phyloP scores from a whole-genome alignment of 2,888 invertebrate species.

The Acrobasis suavella region DNA sequence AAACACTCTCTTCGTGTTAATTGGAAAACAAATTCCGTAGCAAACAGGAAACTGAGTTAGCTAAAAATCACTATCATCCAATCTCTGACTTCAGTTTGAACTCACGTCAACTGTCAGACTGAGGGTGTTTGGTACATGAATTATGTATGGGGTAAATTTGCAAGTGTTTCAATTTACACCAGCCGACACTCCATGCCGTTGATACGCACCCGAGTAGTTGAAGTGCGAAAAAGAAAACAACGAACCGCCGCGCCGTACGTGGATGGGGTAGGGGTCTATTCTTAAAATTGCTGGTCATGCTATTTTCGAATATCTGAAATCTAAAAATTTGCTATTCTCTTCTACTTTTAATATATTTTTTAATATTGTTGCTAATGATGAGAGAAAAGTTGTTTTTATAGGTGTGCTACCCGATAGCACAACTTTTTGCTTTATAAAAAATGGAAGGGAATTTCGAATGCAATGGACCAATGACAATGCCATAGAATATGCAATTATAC shows the following conservation, averaged over 20 bases:
- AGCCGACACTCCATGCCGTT: conserved; percentile 68
- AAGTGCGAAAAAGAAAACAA: conserved; percentile 68
- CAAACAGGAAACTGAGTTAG: background rate
- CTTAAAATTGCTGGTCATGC: conserved; percentile 9
- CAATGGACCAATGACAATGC: no score
- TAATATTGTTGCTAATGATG: no score
- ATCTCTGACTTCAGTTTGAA: conserved; percentile 51
- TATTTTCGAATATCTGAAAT: no score
- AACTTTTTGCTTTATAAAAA: no score
- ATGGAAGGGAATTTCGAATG: no score
- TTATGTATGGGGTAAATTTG: conserved; percentile 81
- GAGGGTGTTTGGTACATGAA: conserved; percentile 77
- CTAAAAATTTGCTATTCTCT: no score
- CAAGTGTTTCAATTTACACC: conserved; percentile 83
- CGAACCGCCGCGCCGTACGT: conserved; percentile 17
- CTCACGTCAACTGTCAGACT: conserved; percentile 64
- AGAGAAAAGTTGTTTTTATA: no score
- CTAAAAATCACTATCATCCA: conserved; percentile 33
- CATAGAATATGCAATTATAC: no score
- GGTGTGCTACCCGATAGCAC: no score
- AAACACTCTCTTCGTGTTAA: no score
- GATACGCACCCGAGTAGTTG: conserved; percentile 72
- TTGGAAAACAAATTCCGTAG: no score
- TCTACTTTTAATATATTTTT: no score
- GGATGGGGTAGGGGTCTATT: conserved; percentile 33